Conservation (phyloP, 2,113 vertebrate genomes). For the Perca schrenkii region DNA sequence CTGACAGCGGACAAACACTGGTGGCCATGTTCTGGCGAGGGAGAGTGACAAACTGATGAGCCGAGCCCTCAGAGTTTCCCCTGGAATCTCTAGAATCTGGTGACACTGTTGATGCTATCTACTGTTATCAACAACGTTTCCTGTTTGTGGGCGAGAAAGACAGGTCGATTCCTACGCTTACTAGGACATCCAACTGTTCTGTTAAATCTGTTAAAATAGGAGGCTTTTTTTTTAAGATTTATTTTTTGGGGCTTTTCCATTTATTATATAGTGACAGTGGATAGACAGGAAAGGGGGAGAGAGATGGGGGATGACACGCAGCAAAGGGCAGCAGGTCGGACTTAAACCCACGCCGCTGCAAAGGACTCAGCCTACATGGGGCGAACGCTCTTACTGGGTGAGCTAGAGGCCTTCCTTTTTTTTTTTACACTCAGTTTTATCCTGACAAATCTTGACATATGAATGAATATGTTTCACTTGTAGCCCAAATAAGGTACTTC, state of each 20-base stretch:
- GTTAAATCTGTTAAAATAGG: no score
- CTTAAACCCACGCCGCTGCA: no score
- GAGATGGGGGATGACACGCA: no score
- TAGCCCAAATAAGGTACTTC: background rate
- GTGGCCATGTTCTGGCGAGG: background rate
- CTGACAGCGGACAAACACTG: constrained; percentile 20
- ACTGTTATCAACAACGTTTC: background rate
- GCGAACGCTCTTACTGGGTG: no score
- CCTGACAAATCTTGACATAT: background rate
- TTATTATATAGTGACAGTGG: no score
- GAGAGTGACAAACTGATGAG: constrained; percentile 4
- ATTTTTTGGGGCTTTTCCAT: no score
- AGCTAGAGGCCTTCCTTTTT: no score
- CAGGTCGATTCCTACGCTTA: background rate
- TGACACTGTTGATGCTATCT: constrained; percentile 14
- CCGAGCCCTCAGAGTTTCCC: background rate
- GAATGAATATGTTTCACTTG: background rate
- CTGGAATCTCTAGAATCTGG: constrained; percentile 10
- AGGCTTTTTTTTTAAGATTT: no score
- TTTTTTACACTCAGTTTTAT: no score
- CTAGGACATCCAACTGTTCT: background rate
- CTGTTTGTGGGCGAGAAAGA: background rate
- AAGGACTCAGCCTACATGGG: no score
- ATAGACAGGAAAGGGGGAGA: no score
- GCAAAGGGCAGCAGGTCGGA: no score